Percentiles rank a stretch among this genome's conserved stretches.
Evolutionary conservation across 2,888 invertebrate species (phyloP).

Genomic region (Seira ritae): DNA sequence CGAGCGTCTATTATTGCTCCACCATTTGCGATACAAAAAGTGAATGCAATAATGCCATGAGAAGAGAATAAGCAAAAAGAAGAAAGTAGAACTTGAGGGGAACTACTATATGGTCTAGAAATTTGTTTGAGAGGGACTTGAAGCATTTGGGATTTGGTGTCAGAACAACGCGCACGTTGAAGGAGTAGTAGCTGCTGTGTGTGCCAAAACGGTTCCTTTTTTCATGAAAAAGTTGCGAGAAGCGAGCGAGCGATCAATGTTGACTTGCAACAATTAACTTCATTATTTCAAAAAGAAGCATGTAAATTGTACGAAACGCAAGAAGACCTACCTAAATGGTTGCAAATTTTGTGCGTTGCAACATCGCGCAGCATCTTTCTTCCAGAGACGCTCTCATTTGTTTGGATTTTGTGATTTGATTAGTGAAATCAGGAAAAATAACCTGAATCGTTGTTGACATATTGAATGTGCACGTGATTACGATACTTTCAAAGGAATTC

Average conservation of each 20-base stretch:
- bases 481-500: no score
- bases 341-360: no score
- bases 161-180: conserved; percentile 57
- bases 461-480: no score
- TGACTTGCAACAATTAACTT: no score
- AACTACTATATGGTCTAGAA: conserved; percentile 72
- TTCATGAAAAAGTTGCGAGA: background rate
- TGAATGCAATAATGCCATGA: conserved; percentile 34
- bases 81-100: conserved; percentile 73
- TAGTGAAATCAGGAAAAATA: no score
- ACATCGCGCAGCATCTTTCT: background rate
- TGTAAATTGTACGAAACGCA: background rate
- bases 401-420: no score
- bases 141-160: conserved; percentile 73
- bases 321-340: background rate
- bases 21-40: no score
- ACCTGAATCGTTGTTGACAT: no score
- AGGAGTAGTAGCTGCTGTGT: conserved; percentile 27
- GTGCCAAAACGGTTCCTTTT: conserved; percentile 39
- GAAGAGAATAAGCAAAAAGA: conserved; percentile 62
- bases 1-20: no score
- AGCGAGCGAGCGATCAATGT: no score
- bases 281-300: no score
- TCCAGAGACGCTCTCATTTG: conserved; percentile 12
- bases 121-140: conserved; percentile 68